Percentiles rank a stretch among this genome's conserved stretches.
Evolutionary conservation across 2,113 vertebrate species (phyloP).

Genomic region (Ailurus styani): DNA sequence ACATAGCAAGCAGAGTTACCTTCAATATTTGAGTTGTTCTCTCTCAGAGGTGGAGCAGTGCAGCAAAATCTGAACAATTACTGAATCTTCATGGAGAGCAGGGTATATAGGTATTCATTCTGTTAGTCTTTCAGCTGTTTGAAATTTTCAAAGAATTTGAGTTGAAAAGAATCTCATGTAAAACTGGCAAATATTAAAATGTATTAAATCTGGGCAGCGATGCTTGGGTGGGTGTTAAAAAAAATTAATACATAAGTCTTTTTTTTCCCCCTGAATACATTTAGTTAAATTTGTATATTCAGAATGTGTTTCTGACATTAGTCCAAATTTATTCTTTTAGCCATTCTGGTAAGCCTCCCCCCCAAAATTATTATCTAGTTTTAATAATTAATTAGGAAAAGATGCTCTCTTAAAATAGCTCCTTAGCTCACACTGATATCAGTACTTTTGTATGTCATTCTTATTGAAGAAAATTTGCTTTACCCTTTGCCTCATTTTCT

Average conservation of each 20-base stretch:
- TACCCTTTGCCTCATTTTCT: not conserved
- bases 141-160: not conserved
- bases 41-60: not conserved
- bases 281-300: constrained; percentile 24
- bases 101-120: not conserved
- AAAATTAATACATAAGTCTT: not conserved
- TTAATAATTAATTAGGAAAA: constrained; percentile 4
- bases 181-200: not conserved
- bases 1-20: not conserved
- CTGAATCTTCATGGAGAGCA: not conserved
- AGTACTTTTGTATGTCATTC: not conserved
- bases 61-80: not conserved
- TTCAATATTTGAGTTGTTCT: not conserved
- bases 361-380: not conserved
- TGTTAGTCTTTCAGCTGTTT: not conserved
- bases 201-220: not conserved
- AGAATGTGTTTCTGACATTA: not conserved
- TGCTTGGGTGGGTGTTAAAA: not conserved
- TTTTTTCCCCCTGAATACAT: not conserved
- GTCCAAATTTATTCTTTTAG: not conserved
- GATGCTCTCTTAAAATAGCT: not conserved
- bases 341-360: not conserved
- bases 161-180: not conserved
- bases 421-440: not conserved
- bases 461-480: not conserved